These are phyloP conservation scores for Subanguina moxae DNA, from an alignment of 1,140 invertebrate species.

Conservation along the genomic window DNA sequence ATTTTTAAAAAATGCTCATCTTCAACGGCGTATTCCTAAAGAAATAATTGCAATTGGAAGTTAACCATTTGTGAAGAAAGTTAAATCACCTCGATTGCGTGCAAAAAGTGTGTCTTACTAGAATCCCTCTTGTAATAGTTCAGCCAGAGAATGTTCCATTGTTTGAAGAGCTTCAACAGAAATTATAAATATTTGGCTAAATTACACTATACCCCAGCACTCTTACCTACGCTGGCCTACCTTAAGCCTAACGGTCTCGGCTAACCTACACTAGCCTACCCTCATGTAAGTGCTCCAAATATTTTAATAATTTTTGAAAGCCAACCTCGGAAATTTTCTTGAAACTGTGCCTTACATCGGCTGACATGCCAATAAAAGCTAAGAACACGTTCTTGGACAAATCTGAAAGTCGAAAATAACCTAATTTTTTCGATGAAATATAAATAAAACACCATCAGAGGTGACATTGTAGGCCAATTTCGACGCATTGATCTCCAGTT, in stretches of 20 bases:
- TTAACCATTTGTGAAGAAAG: too few relatives aligned
- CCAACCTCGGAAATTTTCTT: constrained; percentile 17
- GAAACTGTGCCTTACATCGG: constrained; percentile 15
- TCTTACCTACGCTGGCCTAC: too few relatives aligned
- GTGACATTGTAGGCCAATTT: constrained; percentile 23
- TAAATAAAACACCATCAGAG: not conserved
- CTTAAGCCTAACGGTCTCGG: too few relatives aligned
- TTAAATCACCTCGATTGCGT: constrained; percentile 24
- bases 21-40: constrained; percentile 13
- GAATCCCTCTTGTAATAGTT: constrained; percentile 18
- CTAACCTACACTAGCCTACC: too few relatives aligned
- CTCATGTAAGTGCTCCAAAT: too few relatives aligned
- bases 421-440: not conserved
- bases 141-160: constrained; percentile 20
- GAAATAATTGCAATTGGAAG: too few relatives aligned
- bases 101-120: constrained; percentile 8
- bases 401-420: not conserved
- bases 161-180: constrained; percentile 12
- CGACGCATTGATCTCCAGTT: constrained; percentile 31
- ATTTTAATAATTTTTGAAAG: not conserved
- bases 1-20: constrained; percentile 13
- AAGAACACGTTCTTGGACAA: constrained; percentile 18
- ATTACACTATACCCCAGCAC: too few relatives aligned
- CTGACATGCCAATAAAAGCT: constrained; percentile 18
- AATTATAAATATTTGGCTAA: too few relatives aligned